These are phyloP conservation scores for Thalassarche chlororhynchos DNA, from an alignment of 2,113 vertebrate genomes.

Conservation along the genomic window DNA sequence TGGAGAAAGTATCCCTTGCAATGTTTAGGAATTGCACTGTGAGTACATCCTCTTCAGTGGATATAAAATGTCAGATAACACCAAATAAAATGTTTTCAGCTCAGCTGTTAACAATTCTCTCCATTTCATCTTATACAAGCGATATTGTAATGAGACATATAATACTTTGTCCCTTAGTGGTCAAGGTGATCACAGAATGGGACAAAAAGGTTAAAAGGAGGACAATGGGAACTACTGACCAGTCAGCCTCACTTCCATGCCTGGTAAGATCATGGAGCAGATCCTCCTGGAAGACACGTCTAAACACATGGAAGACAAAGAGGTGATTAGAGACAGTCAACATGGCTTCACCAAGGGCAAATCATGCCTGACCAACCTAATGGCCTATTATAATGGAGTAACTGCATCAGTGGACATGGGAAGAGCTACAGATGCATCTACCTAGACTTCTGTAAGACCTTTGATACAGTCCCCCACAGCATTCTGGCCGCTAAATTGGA, in stretches of 20 bases:
- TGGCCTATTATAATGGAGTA: neutral
- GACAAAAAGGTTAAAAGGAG: neutral
- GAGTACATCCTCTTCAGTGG: neutral
- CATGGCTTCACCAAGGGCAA: neutral
- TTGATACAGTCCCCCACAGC: too few species aligned
- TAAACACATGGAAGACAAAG: neutral
- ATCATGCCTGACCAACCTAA: neutral
- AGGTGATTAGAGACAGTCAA: neutral
- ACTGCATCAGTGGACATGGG: neutral
- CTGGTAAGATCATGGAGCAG: neutral
- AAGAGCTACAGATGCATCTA: neutral
- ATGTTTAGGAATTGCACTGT: neutral
- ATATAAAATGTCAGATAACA: neutral
- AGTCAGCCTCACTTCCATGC: neutral
- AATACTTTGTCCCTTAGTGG: neutral
- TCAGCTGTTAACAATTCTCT: neutral
- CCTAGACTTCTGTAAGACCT: neutral
- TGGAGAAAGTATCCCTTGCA: neutral
- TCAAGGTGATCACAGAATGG: neutral
- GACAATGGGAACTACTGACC: rapidly evolving
- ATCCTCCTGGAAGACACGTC: neutral
- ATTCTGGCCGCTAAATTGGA: neutral
- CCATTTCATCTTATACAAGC: neutral
- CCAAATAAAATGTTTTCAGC: neutral
- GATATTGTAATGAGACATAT: neutral